Conservation (phyloP, 2,888 invertebrate genomes). For the Conistra vaccinii region DNA sequence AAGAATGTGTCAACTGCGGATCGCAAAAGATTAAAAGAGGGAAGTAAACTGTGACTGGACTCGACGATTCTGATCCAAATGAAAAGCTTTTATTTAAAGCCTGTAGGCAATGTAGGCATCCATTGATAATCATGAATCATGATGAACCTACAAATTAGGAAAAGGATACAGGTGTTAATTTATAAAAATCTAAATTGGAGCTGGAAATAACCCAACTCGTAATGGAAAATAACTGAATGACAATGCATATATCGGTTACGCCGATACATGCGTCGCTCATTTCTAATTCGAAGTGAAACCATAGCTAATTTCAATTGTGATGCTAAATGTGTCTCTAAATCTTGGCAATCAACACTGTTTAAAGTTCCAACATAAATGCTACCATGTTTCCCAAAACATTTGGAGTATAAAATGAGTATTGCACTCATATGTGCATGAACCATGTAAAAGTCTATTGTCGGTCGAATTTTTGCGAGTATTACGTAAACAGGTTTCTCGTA, state of each 20-base stretch:
- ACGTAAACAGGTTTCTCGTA: conserved; percentile 73
- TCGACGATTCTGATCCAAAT: background rate
- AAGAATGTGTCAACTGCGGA: conserved; percentile 32
- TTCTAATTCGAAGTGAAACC: conserved; percentile 52
- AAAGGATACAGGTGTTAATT: background rate
- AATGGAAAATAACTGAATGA: conserved; percentile 41
- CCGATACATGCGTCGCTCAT: conserved; percentile 19
- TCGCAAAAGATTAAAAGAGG: background rate
- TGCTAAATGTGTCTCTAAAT: conserved; percentile 48
- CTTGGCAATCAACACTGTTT: conserved; percentile 57
- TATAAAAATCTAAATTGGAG: background rate
- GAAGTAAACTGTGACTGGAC: background rate
- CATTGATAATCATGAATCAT: background rate
- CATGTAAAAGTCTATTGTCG: conserved; percentile 68
- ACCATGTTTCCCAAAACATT: conserved; percentile 48
- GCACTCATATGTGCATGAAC: conserved; percentile 69
- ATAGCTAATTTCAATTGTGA: conserved; percentile 46
- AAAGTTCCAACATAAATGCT: conserved; percentile 44
- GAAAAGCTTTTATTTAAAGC: too few species aligned
- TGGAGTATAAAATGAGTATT: conserved; percentile 61
- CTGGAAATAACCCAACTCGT: background rate
- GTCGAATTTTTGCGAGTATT: conserved; percentile 69
- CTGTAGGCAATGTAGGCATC: background rate
- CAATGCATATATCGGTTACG: conserved; percentile 24
- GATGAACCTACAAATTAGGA: background rate